Conservation (phyloP, 2,797 vertebrate genomes). For the Gadopsis bispinosus region DNA sequence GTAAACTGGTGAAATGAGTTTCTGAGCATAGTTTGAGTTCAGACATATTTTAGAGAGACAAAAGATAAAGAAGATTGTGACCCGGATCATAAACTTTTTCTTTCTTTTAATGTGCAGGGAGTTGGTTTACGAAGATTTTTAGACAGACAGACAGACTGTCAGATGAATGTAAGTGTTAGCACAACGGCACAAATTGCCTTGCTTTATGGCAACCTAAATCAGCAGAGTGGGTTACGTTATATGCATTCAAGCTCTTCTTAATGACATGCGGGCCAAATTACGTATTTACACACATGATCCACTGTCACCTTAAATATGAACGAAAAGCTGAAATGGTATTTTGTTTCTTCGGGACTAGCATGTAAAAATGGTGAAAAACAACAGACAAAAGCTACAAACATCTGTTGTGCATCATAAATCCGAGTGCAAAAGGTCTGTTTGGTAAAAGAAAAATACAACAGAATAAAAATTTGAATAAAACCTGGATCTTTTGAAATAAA, state of each 20-base stretch:
- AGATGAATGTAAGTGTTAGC: too few relatives aligned
- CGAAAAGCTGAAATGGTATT: neutral
- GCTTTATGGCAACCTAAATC: too few relatives aligned
- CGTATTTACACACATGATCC: neutral
- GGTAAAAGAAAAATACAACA: too few relatives aligned
- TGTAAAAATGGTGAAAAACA: neutral
- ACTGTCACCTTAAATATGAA: neutral
- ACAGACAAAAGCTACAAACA: neutral
- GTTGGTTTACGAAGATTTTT: neutral
- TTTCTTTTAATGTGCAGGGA: neutral
- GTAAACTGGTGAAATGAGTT: neutral
- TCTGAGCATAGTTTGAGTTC: neutral
- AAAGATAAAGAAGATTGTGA: neutral
- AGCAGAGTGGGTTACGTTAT: too few relatives aligned
- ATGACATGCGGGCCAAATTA: neutral
- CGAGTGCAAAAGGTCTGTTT: neutral
- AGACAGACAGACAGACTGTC: slow-evolving; percentile 4
- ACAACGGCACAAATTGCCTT: too few relatives aligned
- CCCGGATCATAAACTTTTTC: neutral
- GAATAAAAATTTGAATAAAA: too few relatives aligned
- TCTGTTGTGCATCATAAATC: neutral
- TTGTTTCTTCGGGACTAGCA: neutral
- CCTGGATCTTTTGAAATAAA: too few relatives aligned
- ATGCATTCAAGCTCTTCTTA: neutral
- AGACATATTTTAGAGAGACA: neutral